Conservation (phyloP, 2,113 vertebrate species). For the Nothoprocta pentlandii region DNA sequence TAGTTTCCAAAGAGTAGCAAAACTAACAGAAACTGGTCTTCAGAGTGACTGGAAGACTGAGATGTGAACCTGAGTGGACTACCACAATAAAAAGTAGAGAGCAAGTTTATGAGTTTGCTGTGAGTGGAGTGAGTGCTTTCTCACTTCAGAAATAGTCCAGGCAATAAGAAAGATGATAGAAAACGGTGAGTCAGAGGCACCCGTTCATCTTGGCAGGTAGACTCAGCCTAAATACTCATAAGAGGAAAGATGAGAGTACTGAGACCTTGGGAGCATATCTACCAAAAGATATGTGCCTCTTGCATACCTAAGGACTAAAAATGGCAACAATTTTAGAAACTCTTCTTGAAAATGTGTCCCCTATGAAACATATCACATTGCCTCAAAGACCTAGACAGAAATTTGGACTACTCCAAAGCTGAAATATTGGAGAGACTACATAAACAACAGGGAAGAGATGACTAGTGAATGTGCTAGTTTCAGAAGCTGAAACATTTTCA, state of each 20-base stretch:
- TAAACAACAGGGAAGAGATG: not conserved
- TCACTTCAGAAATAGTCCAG: not conserved
- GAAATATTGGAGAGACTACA: not conserved
- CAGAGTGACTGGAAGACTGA: not conserved
- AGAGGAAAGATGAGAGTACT: not conserved
- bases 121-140: not conserved
- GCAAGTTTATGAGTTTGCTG: not conserved
- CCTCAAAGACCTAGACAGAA: not conserved
- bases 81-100: not conserved
- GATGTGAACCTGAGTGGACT: not conserved
- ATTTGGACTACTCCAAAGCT: not conserved
- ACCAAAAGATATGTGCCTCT: not conserved
- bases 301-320: not conserved
- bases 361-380: not conserved
- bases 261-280: not conserved
- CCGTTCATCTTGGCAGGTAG: not conserved
- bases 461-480: not conserved
- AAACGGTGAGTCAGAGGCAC: not conserved
- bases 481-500: not conserved
- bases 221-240: not conserved
- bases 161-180: not conserved
- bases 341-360: not conserved
- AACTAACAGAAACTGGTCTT: not conserved
- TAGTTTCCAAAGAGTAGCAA: not conserved
- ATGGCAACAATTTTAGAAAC: not conserved